These are phyloP conservation scores for Aurelia coerulea DNA, from an alignment of 30 jellyfish, hydroid and myxozoan species.

Conservation along the genomic window DNA sequence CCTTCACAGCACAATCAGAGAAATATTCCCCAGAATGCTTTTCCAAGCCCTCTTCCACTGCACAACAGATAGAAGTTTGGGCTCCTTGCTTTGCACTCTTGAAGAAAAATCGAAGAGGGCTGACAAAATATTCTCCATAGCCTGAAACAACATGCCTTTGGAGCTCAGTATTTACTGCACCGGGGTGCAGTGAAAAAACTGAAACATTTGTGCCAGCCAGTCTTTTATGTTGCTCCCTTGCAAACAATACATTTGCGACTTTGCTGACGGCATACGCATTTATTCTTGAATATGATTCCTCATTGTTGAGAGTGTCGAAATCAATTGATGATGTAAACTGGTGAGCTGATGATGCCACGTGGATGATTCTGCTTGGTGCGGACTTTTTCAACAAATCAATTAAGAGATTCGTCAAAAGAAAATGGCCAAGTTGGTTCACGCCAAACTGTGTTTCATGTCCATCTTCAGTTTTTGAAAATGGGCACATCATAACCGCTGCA, in stretches of 20 bases:
- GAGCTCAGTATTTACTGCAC: conserved; percentile 47
- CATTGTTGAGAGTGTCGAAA: conserved; percentile 35
- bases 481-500: conserved; percentile 94
- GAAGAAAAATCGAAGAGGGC: conserved; percentile 11
- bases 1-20: conserved; percentile 54
- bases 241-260: conserved; percentile 62
- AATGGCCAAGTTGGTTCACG: conserved; percentile 94
- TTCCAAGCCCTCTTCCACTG: conserved; percentile 62
- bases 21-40: conserved; percentile 65
- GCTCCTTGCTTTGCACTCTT: conserved; percentile 64
- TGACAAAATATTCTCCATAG: background rate
- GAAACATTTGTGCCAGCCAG: conserved; percentile 21
- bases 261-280: conserved; percentile 58
- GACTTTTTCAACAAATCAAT: conserved; percentile 72
- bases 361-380: conserved; percentile 81
- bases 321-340: background rate
- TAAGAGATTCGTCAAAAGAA: conserved; percentile 77
- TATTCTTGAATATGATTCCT: conserved; percentile 1
- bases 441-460: conserved; percentile 93
- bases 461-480: conserved; percentile 77
- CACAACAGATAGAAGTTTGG: conserved; percentile 71
- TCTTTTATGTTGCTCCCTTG: conserved; percentile 57
- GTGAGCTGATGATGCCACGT: conserved; percentile 88
- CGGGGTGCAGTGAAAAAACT: conserved; percentile 71
- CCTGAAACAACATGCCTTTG: conserved; percentile 20